Base-by-base conservation (phyloP, 2,797 vertebrate species). In the Anguilla obscura region DNA sequence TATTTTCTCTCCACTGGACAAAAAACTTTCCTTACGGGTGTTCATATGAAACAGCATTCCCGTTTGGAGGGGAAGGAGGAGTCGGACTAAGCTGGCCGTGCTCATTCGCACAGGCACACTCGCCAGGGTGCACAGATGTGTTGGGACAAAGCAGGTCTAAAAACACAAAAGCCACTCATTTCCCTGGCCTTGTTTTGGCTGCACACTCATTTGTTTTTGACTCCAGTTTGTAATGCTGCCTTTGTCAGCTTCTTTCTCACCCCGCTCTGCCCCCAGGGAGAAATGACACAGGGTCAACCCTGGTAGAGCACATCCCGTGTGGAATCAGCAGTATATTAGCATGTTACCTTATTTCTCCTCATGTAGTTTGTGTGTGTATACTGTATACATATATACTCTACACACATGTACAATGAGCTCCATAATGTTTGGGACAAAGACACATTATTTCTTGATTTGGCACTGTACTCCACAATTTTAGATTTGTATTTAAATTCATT, bases 151-250 rank as follows among this genome's bases (percentile, higher is more conserved):
- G 33, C 33, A 36, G 3, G 36, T 79, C 12, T 18, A 79, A 40
- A 79, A 18, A 79, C 14, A 66, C 63, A 27, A 79, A 79, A 45
- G 30, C 30, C 14, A 40, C 27, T 74, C 69, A 14, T 33, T 74
- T 74, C 69, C 30, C 69, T 30, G 1, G 1, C 33, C 16, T 79
- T 79, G 74, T 40, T 74, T 82, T 48, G 21, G 40, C 79, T 6
- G 12, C 79, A 82, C 79, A 40, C 79, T 82, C 21, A 18, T 82
- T 82, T 82, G 79, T 82, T 82, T 82, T 48, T 82, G 33, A 33
- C 33, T 30, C 76, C 14, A 21, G 10, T 40, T 21, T 40, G 76
- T 45, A 45, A 80, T 18, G n/a, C 45, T 33, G 71, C 10, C 12
- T 3, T 74, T 14, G 27, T 66, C 33, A 5, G 16, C 76, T 45